Evolutionary conservation across 2,888 invertebrate genomes (phyloP), one percentile per base, ranked within the genome.

Genomic region (Hypercompe scribonia): DNA sequence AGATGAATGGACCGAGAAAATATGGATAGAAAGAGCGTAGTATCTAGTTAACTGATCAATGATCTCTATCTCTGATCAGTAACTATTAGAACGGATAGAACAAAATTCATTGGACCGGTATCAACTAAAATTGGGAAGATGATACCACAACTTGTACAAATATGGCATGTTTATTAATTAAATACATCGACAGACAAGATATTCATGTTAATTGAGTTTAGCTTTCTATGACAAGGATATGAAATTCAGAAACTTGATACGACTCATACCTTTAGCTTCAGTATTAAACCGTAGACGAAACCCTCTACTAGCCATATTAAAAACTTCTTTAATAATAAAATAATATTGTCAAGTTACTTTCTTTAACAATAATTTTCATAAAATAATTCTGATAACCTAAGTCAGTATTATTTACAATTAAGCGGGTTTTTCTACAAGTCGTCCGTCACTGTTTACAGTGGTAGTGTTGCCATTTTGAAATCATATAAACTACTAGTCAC

Each of bases 241-340:
- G 31, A 2, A n/a, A 24, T 7, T 11, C n/a, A 54, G 33, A 54
- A 54, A 15, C 50, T 50, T 54, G 18, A 58, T 15, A 39, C n/a
- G 28, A 68, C 11, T 31, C 74, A 66, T 77, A 84, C 84, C 80
- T 18, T 34, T 34, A 5, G 64, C n/a, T 75, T 74, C 68, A 64
- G 72, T 50, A 39, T 74, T 61, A 72, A 83, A 85, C 64, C 72
- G 72, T 36, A 84, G 70, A n/a, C 74, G 82, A 71, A 83, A 83
- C 7, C 84, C 74, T 18, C 81, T 66, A 66, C 76, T 85, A 24
- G 78, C 68, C 84, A 84, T 83, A 33, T 10, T 72, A 64, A 0
- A 42, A n/a, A n/a, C n/a, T n/a, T n/a, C n/a, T n/a, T 50, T 24
- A 33, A 61, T 31, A 7, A 36, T 33, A 11, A 58, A 54, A 39